Percentiles rank a stretch among this genome's conserved stretches.
Evolutionary conservation across 2,113 vertebrate genomes (phyloP).

Genomic region (Turnix velox): DNA sequence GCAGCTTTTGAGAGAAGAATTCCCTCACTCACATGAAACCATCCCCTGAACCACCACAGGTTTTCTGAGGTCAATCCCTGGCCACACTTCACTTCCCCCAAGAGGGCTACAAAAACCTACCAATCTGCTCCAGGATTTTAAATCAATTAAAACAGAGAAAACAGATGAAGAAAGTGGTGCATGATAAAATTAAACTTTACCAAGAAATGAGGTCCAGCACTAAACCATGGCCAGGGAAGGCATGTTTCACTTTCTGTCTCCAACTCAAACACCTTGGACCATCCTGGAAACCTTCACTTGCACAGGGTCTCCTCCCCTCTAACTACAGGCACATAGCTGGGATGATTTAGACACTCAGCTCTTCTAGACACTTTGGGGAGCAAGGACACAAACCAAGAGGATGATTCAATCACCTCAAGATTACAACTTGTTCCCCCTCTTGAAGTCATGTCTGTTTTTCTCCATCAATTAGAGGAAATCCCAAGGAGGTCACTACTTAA

Average conservation of each 20-base stretch:
- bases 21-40: neutral
- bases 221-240: neutral
- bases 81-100: neutral
- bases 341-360: neutral
- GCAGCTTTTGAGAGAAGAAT: neutral
- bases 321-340: rapidly evolving
- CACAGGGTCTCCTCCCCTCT: neutral
- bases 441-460: neutral
- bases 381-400: neutral
- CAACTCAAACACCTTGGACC: neutral
- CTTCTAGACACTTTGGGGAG: neutral
- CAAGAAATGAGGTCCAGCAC: neutral
- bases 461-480: neutral
- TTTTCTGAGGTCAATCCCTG: neutral
- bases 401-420: neutral
- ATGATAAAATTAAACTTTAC: neutral
- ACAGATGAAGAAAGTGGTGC: neutral
- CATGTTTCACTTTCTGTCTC: neutral
- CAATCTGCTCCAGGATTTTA: neutral
- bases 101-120: neutral
- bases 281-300: neutral
- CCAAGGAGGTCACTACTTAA: neutral
- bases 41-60: neutral
- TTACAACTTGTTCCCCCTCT: neutral
- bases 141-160: neutral